Evolutionary conservation across 2,113 vertebrate genomes (phyloP).

Genomic region (Alosa alosa): DNA sequence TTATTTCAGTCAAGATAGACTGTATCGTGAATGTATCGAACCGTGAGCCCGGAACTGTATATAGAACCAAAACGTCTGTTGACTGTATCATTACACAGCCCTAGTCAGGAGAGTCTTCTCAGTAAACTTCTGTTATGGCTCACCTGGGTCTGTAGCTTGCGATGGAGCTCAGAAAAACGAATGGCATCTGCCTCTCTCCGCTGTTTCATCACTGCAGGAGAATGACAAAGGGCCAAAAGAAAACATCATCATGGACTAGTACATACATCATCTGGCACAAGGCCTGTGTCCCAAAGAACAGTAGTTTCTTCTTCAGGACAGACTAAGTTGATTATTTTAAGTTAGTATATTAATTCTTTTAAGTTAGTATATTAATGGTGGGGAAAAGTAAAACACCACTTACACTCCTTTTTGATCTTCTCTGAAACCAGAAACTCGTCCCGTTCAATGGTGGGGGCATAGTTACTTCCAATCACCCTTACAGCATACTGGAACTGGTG

Average conservation of each 20-base stretch:
- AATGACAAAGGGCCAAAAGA: neutral
- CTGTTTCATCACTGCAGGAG: constrained; percentile 84
- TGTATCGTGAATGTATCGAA: too few relatives aligned
- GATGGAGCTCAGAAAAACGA: constrained; percentile 91
- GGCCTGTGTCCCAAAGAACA: too few relatives aligned
- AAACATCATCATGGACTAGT: neutral
- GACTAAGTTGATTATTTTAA: neutral
- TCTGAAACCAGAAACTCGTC: constrained; percentile 97
- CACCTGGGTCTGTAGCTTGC: constrained; percentile 95
- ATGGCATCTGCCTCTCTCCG: constrained; percentile 89
- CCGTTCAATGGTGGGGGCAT: constrained; percentile 92
- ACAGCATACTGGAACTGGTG: constrained; percentile 98
- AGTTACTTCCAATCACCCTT: constrained; percentile 97
- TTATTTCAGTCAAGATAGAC: too few relatives aligned
- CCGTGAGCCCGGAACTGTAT: too few relatives aligned
- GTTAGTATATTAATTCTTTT: too few relatives aligned
- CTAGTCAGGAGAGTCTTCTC: too few relatives aligned
- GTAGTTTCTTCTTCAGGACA: neutral
- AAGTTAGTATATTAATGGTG: too few relatives aligned
- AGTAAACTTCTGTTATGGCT: neutral
- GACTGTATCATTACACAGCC: too few relatives aligned
- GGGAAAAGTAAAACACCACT: constrained; percentile 54
- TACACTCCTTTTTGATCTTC: constrained; percentile 98
- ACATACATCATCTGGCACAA: neutral
- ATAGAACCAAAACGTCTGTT: too few relatives aligned